A percentile compares a stretch with the other conserved stretches of the same genome.
Evolutionary conservation across 2,888 invertebrate genomes (phyloP).

Genomic region (Maniola hyperantus): DNA sequence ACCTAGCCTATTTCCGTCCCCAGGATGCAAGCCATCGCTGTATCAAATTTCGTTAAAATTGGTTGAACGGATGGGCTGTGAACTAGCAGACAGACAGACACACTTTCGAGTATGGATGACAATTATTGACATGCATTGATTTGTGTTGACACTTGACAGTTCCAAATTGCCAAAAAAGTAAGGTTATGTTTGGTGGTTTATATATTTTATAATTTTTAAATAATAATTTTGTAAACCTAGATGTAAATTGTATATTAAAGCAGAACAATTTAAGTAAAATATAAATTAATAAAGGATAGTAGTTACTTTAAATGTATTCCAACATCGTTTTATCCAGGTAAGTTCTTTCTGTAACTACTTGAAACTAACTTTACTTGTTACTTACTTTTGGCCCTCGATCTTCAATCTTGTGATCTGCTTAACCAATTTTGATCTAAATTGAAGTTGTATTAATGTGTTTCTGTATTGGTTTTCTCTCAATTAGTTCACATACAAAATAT

Average conservation of each 20-base stretch:
- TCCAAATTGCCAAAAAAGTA: too few species aligned
- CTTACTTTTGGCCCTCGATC: too few species aligned
- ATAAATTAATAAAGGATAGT: background rate
- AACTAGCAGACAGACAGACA: too few species aligned
- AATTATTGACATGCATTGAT: background rate
- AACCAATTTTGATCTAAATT: too few species aligned
- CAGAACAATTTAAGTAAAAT: background rate
- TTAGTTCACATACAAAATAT: background rate
- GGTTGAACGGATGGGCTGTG: too few species aligned
- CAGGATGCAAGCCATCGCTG: too few species aligned
- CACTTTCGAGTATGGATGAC: too few species aligned
- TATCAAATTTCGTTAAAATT: too few species aligned
- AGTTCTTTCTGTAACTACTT: slow-evolving; percentile 17
- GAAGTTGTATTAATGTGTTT: too few species aligned
- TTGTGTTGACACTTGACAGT: background rate
- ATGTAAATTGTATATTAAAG: background rate
- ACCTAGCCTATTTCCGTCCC: too few species aligned
- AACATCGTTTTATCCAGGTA: slow-evolving; percentile 57
- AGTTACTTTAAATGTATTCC: slow-evolving; percentile 54
- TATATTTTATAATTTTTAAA: background rate
- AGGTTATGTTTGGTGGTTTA: slow-evolving; percentile 17
- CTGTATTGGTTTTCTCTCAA: background rate
- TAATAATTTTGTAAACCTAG: background rate
- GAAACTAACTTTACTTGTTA: background rate
- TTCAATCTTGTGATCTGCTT: too few species aligned